Base-by-base conservation (phyloP, 2,888 invertebrate genomes). In the Trachelus stipa region DNA sequence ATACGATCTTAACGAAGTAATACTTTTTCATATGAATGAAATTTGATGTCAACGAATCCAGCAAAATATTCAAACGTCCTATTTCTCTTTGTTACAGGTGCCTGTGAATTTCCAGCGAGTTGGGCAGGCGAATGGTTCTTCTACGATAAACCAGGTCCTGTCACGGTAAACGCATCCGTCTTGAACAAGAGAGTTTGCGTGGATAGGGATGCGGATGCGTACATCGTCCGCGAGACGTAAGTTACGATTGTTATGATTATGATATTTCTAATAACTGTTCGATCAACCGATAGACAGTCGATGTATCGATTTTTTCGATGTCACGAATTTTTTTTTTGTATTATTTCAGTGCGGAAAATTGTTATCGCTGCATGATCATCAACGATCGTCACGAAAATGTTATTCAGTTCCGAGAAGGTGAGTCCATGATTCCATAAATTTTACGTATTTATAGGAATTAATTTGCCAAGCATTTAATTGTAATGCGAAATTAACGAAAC, bases 111-210 rank as follows among this genome's bases (percentile, higher is more conserved):
- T 90, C 95, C 95, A 68, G 92, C 92, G 77, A 92, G 92, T 79
- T 96, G 96, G 96, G 92, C 94, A 4, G 96, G 96, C 56, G 92
- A 93, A 86, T 96, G 96, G 96, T 96, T 96, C 92, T 95, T 95
- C 90, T 94, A 95, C 4, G 96, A 95, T 4, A 93, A 93, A 80
- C 93, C 92, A 4, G 82, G 86, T 37, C 85, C 88, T 68, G 88
- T 92, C 78, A 85, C 82, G 33, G 85, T 91, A 71, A 92, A 92
- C 81, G 81, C 88, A 30, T 93, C 93, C 9, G 92, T 93, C 75
- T 92, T 95, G 77, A 92, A 92, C 76, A 95, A 95, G 88, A 92
- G 92, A 82, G 94, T 94, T 0, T 94, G 94, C 89, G 94, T 96
- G 86, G 94, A 94, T 86, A 94, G 93, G 81, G 94, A 94, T 87